Evolutionary conservation across 2,797 vertebrate genomes (phyloP).

Genomic region (Pitangus sulphuratus): DNA sequence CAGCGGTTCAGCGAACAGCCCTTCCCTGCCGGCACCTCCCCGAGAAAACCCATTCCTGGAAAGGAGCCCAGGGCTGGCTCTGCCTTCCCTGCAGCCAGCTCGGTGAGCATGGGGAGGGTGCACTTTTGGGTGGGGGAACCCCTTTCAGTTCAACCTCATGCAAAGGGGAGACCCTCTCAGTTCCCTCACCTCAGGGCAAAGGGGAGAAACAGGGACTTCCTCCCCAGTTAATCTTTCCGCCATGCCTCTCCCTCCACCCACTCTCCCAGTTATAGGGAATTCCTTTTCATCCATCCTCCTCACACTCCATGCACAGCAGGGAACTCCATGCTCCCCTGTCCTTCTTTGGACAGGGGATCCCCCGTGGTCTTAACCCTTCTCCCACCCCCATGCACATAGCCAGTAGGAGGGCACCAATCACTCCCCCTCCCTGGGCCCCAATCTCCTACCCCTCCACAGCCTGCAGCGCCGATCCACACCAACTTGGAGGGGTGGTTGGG

Average conservation of each 20-base stretch:
- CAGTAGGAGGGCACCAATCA: not conserved
- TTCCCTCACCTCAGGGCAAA: not conserved
- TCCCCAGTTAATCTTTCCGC: not conserved
- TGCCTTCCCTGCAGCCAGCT: not conserved
- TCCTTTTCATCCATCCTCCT: not conserved
- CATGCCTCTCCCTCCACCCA: not conserved
- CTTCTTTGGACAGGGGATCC: not conserved
- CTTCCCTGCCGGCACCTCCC: slow-evolving; percentile 46
- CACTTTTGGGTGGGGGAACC: not conserved
- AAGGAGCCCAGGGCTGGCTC: slow-evolving; percentile 28
- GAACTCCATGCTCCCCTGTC: not conserved
- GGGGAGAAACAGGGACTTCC: not conserved
- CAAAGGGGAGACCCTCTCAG: not conserved
- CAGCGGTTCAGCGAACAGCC: slow-evolving; percentile 33
- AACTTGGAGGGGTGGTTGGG: not conserved
- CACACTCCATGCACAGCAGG: not conserved
- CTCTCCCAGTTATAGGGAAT: not conserved
- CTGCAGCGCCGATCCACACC: not conserved
- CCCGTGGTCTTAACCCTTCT: not conserved
- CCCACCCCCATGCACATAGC: accelerated
- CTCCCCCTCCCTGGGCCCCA: not conserved
- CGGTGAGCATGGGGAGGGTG: accelerated
- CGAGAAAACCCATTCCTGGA: slow-evolving; percentile 58
- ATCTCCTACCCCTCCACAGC: slow-evolving; percentile 38
- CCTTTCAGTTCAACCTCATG: not conserved